phyloP scores from a whole-genome alignment of 2,113 vertebrate species.

The Porphyrio hochstetteri region DNA sequence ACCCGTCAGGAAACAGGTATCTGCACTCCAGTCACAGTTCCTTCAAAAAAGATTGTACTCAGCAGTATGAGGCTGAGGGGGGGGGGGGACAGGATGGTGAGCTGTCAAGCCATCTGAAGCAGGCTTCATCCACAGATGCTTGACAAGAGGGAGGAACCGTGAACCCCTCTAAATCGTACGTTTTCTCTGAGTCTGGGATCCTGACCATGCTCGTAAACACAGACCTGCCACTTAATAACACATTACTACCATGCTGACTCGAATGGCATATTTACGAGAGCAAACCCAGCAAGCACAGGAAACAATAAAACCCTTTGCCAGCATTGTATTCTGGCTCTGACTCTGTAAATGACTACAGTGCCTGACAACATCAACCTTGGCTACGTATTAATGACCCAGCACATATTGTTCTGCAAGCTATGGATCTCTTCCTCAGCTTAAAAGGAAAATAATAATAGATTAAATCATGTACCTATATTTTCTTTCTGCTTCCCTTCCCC shows the following conservation, averaged over 20 bases:
- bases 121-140: neutral
- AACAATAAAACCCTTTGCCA: constrained; percentile 32
- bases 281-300: constrained; percentile 7
- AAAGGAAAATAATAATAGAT: neutral
- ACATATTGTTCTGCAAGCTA: neutral
- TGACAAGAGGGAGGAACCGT: rapidly evolving
- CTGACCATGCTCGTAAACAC: neutral
- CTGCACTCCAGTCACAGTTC: neutral
- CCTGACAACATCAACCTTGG: neutral
- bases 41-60: neutral
- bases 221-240: neutral
- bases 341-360: neutral
- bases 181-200: neutral
- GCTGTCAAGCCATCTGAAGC: neutral
- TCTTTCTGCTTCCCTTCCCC: neutral
- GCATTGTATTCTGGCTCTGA: neutral
- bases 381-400: neutral
- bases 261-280: neutral
- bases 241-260: neutral
- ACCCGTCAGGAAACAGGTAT: neutral
- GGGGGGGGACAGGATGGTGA: neutral
- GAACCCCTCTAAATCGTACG: neutral
- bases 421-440: neutral
- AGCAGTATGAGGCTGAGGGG: neutral
- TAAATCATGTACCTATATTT: neutral